A percentile compares a stretch with the other conserved stretches of the same genome.
Conservation (phyloP, 2,888 invertebrate genomes). For the Lycaena phlaeas region DNA sequence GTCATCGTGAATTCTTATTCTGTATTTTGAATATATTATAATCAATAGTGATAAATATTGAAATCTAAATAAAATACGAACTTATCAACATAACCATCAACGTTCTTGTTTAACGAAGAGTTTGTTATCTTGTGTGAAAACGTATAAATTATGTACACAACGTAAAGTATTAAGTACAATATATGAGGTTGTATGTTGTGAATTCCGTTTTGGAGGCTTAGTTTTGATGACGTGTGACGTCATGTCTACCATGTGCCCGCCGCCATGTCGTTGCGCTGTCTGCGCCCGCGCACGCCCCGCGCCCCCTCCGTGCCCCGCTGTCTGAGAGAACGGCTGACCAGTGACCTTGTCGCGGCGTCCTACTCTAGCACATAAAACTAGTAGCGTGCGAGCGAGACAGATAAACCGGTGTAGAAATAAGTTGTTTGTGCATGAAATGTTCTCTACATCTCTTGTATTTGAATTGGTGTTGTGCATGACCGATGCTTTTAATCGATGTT, state of each 20-base stretch:
- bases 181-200: constrained; percentile 28
- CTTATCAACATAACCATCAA: too few species aligned
- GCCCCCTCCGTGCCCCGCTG: constrained; percentile 47
- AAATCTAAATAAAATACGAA: too few species aligned
- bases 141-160: too few species aligned
- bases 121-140: too few species aligned
- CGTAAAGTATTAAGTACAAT: too few species aligned
- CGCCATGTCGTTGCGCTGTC: constrained; percentile 57
- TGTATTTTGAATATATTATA: too few species aligned
- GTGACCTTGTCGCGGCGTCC: constrained; percentile 62
- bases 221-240: constrained; percentile 65
- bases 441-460: constrained; percentile 49
- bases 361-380: constrained; percentile 34
- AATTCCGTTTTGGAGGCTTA: constrained; percentile 49
- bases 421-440: constrained; percentile 57
- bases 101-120: too few species aligned
- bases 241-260: constrained; percentile 40
- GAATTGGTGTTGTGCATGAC: constrained; percentile 24
- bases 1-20: too few species aligned
- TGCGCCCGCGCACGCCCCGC: constrained; percentile 45
- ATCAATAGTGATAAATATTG: too few species aligned
- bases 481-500: constrained; percentile 8
- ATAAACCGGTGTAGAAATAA: constrained; percentile 18
- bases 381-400: constrained; percentile 32
- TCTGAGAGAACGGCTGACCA: constrained; percentile 66